A percentile compares a stretch with the other conserved stretches of the same genome.
phyloP scores from a whole-genome alignment of 2,888 invertebrate genomes.

The Polia nebulosa region DNA sequence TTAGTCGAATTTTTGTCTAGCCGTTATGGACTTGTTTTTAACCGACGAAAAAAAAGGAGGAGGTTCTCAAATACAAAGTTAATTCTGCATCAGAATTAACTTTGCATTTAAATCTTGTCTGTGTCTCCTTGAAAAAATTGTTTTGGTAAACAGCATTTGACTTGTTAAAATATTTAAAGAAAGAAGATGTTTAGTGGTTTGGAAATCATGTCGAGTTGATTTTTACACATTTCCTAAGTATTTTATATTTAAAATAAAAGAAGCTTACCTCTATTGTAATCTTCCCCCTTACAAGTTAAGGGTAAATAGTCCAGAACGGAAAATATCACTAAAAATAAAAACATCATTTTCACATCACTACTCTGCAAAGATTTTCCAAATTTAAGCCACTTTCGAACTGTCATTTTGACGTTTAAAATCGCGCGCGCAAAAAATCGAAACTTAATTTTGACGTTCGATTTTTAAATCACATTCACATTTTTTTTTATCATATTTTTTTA shows the following conservation, averaged over 20 bases:
- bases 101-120: too few species aligned
- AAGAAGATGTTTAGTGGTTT: too few species aligned
- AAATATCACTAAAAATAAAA: conserved; percentile 82
- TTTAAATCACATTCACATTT: conserved; percentile 76
- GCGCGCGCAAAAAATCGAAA: conserved; percentile 76
- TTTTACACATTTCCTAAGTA: too few species aligned
- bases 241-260: conserved; percentile 7
- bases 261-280: conserved; percentile 80
- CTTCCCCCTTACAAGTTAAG: conserved; percentile 77
- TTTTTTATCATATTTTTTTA: conserved; percentile 69
- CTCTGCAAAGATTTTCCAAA: conserved; percentile 75
- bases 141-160: too few species aligned
- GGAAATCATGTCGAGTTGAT: background rate
- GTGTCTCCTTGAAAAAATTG: too few species aligned
- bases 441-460: conserved; percentile 60
- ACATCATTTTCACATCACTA: conserved; percentile 85
- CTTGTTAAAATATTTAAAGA: background rate
- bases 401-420: conserved; percentile 84
- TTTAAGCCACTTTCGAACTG: conserved; percentile 84
- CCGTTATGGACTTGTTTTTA: conserved; percentile 7
- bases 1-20: background rate
- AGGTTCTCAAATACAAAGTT: too few species aligned
- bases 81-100: too few species aligned
- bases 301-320: conserved; percentile 82
- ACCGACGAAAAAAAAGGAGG: too few species aligned